A percentile compares a stretch with the other conserved stretches of the same genome.
phyloP scores from a whole-genome alignment of 2,797 vertebrate species.

The Threskiornis aethiopicus region DNA sequence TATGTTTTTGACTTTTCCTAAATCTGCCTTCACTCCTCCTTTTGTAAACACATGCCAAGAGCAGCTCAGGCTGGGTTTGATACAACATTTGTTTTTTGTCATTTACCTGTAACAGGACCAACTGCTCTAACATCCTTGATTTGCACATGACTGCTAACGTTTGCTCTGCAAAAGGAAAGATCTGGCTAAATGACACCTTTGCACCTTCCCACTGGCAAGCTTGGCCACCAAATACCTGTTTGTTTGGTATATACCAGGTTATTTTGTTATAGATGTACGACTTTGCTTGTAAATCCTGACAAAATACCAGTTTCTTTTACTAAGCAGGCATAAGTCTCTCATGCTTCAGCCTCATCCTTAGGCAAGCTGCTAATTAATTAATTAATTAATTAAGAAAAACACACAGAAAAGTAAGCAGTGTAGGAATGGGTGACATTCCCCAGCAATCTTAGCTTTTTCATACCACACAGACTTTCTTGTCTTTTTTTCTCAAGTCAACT shows the following conservation, averaged over 20 bases:
- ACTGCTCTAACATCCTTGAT: background rate
- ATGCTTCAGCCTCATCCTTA: background rate
- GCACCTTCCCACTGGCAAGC: background rate
- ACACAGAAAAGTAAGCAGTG: background rate
- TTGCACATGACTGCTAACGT: background rate
- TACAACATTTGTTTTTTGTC: background rate
- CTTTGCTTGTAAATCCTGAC: background rate
- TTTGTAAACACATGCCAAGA: background rate
- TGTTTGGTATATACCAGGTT: background rate
- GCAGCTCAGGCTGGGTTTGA: background rate
- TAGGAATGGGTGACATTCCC: background rate
- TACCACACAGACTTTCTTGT: background rate
- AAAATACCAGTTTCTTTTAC: background rate
- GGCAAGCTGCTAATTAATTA: background rate
- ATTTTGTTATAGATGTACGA: background rate
- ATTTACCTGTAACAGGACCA: background rate
- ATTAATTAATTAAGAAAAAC: background rate
- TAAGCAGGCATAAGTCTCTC: background rate
- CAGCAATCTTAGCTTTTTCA: background rate
- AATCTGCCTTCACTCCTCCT: background rate
- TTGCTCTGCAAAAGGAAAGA: background rate
- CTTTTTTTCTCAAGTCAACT: background rate
- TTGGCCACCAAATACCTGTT: background rate
- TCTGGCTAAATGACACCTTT: background rate
- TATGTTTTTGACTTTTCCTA: background rate